phyloP scores from a whole-genome alignment of 1,140 invertebrate species.

The Coelopa frigida region DNA sequence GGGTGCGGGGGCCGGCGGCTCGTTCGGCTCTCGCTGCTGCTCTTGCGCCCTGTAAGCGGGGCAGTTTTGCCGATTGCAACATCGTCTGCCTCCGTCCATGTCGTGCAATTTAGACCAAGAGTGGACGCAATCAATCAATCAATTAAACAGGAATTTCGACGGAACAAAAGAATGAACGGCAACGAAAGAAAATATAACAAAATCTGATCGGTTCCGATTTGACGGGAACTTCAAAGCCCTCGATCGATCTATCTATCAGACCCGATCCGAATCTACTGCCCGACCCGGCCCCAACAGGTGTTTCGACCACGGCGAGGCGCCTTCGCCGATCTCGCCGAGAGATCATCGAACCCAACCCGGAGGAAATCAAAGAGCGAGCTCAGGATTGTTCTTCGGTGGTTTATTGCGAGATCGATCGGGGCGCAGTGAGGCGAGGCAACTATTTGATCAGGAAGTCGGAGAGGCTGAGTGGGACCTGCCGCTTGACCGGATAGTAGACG shows the following conservation, averaged over 20 bases:
- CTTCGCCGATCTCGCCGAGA: too few relatives aligned
- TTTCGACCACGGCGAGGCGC: too few relatives aligned
- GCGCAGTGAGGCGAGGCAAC: too few relatives aligned
- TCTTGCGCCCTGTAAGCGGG: neutral
- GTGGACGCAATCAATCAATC: conserved; percentile 5
- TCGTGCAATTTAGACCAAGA: conserved; percentile 11
- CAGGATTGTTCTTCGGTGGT: too few relatives aligned
- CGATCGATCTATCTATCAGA: too few relatives aligned
- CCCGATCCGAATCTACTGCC: too few relatives aligned
- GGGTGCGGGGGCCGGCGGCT: neutral
- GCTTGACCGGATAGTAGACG: conserved; percentile 31
- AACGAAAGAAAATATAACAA: neutral
- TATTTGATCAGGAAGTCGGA: neutral
- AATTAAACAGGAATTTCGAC: conserved; percentile 10
- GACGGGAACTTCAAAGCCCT: too few relatives aligned
- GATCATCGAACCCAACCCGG: too few relatives aligned
- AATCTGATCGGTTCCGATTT: neutral
- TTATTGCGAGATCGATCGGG: too few relatives aligned
- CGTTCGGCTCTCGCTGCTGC: neutral
- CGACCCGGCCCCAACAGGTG: too few relatives aligned
- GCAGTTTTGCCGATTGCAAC: neutral
- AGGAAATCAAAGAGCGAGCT: too few relatives aligned
- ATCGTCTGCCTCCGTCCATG: neutral
- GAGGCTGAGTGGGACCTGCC: conserved; percentile 8
- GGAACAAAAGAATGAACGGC: neutral